A percentile compares a stretch with the other conserved stretches of the same genome.
phyloP scores from a whole-genome alignment of 2,888 invertebrate species.

The Psococerastis gibbosa region DNA sequence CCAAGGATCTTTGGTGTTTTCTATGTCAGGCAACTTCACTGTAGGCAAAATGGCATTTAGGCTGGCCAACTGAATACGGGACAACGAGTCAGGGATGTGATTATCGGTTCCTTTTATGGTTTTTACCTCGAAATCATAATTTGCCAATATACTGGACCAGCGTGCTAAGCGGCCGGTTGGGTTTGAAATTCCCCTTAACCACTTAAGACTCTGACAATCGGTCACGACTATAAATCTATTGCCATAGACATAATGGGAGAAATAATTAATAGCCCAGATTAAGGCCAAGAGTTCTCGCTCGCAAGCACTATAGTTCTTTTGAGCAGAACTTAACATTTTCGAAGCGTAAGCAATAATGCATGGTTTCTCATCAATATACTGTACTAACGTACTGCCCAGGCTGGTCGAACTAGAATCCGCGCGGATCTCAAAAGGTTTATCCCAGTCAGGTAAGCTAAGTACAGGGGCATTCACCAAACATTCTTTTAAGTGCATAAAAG shows the following conservation, averaged over 20 bases:
- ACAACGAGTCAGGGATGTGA: conserved; percentile 15
- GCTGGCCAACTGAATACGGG: neutral
- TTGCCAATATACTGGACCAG: conserved; percentile 17
- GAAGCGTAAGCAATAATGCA: conserved; percentile 18
- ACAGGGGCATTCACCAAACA: conserved; percentile 8
- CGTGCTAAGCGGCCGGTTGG: conserved; percentile 17
- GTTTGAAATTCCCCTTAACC: conserved; percentile 17
- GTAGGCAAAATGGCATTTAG: neutral
- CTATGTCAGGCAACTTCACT: neutral
- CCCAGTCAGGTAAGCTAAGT: conserved; percentile 13
- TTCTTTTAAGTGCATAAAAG: conserved; percentile 12
- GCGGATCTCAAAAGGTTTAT: conserved; percentile 11
- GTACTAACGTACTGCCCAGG: conserved; percentile 15
- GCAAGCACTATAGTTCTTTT: conserved; percentile 17
- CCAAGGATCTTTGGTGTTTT: neutral
- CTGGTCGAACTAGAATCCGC: conserved; percentile 14
- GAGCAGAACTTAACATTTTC: conserved; percentile 14
- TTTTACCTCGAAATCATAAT: conserved; percentile 14
- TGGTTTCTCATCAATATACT: conserved; percentile 15
- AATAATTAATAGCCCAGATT: conserved; percentile 17
- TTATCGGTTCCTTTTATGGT: conserved; percentile 15
- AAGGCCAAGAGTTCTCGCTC: conserved; percentile 19
- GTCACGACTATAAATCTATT: conserved; percentile 19
- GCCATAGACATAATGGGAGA: conserved; percentile 18
- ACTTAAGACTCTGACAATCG: conserved; percentile 18